phyloP scores from a whole-genome alignment of 1,140 invertebrate species.

The Brachionus paranguensis region DNA sequence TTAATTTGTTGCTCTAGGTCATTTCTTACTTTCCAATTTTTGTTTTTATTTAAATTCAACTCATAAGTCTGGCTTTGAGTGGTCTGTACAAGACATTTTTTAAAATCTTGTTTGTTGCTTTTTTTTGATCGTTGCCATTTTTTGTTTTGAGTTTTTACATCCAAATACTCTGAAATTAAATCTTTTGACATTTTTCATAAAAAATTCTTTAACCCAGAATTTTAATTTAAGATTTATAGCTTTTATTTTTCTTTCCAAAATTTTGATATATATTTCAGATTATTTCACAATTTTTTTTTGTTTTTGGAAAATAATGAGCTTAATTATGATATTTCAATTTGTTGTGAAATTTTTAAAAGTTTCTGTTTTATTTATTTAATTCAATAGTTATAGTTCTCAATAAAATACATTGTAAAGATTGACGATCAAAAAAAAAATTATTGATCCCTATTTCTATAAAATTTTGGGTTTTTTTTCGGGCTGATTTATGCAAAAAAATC shows the following conservation, averaged over 20 bases:
- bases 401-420: too few relatives aligned
- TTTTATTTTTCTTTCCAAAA: not conserved
- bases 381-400: too few relatives aligned
- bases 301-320: not conserved
- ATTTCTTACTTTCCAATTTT: not conserved
- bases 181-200: not conserved
- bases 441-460: too few relatives aligned
- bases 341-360: too few relatives aligned
- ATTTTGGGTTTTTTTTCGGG: too few relatives aligned
- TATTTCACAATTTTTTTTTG: not conserved
- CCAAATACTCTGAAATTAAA: not conserved
- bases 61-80: not conserved
- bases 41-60: conserved; percentile 6
- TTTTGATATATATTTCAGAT: not conserved
- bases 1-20: not conserved
- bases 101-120: not conserved
- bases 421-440: too few relatives aligned
- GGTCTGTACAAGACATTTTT: not conserved
- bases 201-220: not conserved
- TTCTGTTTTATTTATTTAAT: too few relatives aligned
- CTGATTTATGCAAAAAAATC: too few relatives aligned
- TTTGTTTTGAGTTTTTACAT: not conserved
- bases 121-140: not conserved
- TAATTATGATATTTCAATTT: not conserved
- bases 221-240: too few relatives aligned